A percentile compares a stretch with the other conserved stretches of the same genome.
Conservation (phyloP, 2,797 vertebrate species). For the Malacoctenus gilli region DNA sequence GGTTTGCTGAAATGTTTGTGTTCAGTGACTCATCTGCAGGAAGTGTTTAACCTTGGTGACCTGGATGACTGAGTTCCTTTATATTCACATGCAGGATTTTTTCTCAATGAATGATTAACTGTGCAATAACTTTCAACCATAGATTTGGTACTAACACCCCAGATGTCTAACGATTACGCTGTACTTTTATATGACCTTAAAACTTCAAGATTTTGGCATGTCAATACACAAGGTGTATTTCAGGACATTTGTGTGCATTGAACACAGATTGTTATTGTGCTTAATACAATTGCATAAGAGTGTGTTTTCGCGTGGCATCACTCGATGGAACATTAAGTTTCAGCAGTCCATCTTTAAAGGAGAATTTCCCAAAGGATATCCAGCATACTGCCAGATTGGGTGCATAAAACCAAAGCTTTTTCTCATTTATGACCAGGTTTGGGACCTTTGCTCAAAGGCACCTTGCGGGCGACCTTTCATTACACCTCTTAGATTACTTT, state of each 20-base stretch:
- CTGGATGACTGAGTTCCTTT: not conserved
- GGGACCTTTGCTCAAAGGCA: not conserved
- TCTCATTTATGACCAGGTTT: not conserved
- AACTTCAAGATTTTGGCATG: too few relatives aligned
- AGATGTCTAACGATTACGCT: too few relatives aligned
- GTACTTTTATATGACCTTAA: too few relatives aligned
- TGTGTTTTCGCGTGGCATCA: not conserved
- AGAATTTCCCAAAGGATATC: not conserved
- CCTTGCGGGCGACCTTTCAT: too few relatives aligned
- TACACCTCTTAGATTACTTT: conserved; percentile 18
- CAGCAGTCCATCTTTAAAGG: not conserved
- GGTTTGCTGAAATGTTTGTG: not conserved
- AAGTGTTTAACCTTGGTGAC: too few relatives aligned
- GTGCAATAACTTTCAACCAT: not conserved
- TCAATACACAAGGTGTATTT: too few relatives aligned
- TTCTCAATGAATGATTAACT: not conserved
- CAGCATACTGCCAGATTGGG: not conserved
- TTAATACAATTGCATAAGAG: not conserved
- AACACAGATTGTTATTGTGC: too few relatives aligned
- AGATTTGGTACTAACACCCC: not conserved
- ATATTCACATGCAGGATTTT: not conserved
- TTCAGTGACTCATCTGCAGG: not conserved
- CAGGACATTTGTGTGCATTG: too few relatives aligned
- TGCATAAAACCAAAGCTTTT: not conserved
- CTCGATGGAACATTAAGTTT: not conserved